These are phyloP conservation scores for Anseranas semipalmata DNA, from an alignment of 2,113 vertebrate genomes.

Conservation along the genomic window DNA sequence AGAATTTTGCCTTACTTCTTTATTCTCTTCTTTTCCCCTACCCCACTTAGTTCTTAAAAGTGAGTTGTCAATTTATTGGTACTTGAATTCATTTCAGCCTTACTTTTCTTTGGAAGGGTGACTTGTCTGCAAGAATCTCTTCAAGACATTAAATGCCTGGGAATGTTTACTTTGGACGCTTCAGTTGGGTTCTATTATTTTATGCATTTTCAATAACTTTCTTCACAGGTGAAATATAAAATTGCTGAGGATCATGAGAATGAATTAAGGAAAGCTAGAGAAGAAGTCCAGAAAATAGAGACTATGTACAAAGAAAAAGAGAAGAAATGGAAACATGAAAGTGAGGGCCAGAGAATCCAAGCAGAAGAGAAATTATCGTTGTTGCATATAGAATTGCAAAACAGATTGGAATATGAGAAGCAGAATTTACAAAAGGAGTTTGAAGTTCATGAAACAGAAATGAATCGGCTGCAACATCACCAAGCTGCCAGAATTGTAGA, in stretches of 20 bases:
- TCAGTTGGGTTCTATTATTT: background rate
- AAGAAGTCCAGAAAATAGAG: conserved; percentile 65
- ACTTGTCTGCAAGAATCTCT: background rate
- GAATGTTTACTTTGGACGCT: background rate
- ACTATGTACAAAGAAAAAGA: conserved; percentile 62
- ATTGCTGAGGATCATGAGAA: conserved; percentile 71
- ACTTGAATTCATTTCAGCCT: background rate
- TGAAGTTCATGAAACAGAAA: conserved; percentile 61
- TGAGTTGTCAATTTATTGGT: too few relatives aligned
- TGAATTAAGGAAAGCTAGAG: conserved; percentile 58
- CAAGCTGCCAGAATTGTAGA: conserved; percentile 74
- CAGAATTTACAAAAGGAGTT: conserved; percentile 62
- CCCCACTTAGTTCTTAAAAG: background rate
- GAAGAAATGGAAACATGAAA: conserved; percentile 63
- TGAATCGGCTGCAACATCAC: conserved; percentile 63
- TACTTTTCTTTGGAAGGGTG: background rate
- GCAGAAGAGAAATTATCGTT: conserved; percentile 50
- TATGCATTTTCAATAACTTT: background rate
- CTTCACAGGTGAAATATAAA: conserved; percentile 71
- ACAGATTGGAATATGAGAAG: conserved; percentile 66
- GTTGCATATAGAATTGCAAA: conserved; percentile 53
- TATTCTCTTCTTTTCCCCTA: background rate
- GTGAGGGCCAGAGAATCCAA: conserved; percentile 20
- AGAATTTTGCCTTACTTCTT: background rate
- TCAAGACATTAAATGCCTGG: background rate